A percentile compares a stretch with the other conserved stretches of the same genome.
Conservation (phyloP, 2,888 invertebrate species). For the Perdita meconis region DNA sequence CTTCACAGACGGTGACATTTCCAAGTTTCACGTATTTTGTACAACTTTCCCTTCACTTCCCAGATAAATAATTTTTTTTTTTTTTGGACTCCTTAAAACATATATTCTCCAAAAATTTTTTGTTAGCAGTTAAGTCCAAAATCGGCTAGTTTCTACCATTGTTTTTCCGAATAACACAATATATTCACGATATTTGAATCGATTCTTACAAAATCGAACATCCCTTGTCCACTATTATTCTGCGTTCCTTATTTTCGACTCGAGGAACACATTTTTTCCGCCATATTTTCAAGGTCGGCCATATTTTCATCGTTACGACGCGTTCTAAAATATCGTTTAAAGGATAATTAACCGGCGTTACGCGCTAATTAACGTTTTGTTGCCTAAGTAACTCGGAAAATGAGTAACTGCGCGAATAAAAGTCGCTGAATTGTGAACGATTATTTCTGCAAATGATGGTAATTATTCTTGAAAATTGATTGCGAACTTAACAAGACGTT, state of each 20-base stretch:
- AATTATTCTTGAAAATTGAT: background rate
- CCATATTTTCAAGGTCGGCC: slow-evolving; percentile 13
- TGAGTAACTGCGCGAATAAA: background rate
- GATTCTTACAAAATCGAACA: too few relatives aligned
- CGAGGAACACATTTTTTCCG: slow-evolving; percentile 43
- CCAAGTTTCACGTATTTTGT: too few relatives aligned
- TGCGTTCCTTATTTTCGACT: slow-evolving; percentile 69
- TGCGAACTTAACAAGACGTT: background rate
- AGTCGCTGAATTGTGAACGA: background rate
- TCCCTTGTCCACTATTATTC: slow-evolving; percentile 72
- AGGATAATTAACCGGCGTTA: background rate
- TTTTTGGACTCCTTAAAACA: too few relatives aligned
- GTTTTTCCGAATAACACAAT: too few relatives aligned
- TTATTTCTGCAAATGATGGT: background rate
- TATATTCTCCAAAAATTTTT: too few relatives aligned
- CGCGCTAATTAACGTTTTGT: background rate
- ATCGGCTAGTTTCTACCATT: too few relatives aligned
- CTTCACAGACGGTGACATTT: too few relatives aligned
- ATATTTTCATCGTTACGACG: slow-evolving; percentile 2
- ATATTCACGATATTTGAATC: too few relatives aligned
- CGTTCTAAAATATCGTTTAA: slow-evolving; percentile 2
- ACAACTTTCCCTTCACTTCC: too few relatives aligned
- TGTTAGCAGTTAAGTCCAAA: too few relatives aligned
- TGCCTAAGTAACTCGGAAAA: too few relatives aligned
- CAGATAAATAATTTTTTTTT: too few relatives aligned